Percentiles rank a stretch among this genome's conserved stretches.
Evolutionary conservation across 1,140 invertebrate genomes (phyloP).

Genomic region (Drosophila pallidifrons): DNA sequence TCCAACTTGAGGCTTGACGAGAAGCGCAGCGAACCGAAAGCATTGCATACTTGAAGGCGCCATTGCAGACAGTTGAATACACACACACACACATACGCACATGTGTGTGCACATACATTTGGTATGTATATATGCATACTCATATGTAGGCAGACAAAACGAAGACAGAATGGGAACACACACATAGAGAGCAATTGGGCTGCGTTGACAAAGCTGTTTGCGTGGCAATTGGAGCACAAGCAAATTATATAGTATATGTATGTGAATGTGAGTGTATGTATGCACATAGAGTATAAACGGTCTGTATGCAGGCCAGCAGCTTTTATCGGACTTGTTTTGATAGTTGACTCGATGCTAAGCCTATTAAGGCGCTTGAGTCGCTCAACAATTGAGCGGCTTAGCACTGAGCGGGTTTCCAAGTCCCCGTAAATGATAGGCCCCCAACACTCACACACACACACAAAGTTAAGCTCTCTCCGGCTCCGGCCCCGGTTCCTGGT

Average conservation of each 20-base stretch:
- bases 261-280: constrained; percentile 21
- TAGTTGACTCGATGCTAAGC: constrained; percentile 78
- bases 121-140: background rate
- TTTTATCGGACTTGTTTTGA: constrained; percentile 80
- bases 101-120: background rate
- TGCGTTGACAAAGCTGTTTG: constrained; percentile 73
- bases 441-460: constrained; percentile 1
- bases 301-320: constrained; percentile 36
- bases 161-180: constrained; percentile 26
- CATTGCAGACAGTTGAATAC: constrained; percentile 35
- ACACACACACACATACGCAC: background rate
- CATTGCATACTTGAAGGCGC: constrained; percentile 46
- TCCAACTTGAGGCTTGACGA: background rate
- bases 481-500: background rate
- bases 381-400: constrained; percentile 74
- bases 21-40: constrained; percentile 15
- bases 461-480: constrained; percentile 37
- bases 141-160: constrained; percentile 33
- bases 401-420: constrained; percentile 68
- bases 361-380: constrained; percentile 76
- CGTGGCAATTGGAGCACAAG: constrained; percentile 68
- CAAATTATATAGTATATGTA: constrained; percentile 49
- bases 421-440: constrained; percentile 38
- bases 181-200: constrained; percentile 32
- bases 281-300: constrained; percentile 14